These are phyloP conservation scores for Clanis bilineata DNA, from an alignment of 2,888 invertebrate species.

Conservation along the genomic window DNA sequence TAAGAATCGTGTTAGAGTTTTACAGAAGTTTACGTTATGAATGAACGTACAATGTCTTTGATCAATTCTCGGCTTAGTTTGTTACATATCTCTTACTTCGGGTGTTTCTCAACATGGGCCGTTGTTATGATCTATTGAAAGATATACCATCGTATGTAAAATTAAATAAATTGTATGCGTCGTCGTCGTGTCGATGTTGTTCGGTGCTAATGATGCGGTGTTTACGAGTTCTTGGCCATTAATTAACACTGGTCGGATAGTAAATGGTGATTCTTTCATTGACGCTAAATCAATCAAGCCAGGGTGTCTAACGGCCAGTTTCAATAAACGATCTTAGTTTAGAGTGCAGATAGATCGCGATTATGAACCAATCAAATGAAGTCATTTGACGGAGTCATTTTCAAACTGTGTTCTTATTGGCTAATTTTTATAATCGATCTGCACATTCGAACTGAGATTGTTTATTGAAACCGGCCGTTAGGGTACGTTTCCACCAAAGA, in stretches of 20 bases:
- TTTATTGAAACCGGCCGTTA: no score
- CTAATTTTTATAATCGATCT: no score
- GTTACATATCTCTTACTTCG: slow-evolving; percentile 21
- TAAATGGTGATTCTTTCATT: not conserved
- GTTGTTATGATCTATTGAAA: slow-evolving; percentile 7
- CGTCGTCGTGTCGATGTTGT: not conserved
- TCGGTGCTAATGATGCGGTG: not conserved
- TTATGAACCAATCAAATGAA: no score
- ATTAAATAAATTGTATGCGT: not conserved
- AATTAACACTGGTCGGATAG: not conserved
- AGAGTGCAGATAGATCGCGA: no score
- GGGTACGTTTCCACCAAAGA: no score
- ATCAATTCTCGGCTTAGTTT: slow-evolving; percentile 29
- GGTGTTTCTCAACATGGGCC: not conserved
- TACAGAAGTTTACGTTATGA: slow-evolving; percentile 16
- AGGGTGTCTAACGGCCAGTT: no score
- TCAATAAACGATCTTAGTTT: no score
- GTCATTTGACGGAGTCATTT: no score
- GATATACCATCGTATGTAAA: not conserved
- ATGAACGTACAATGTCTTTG: slow-evolving; percentile 26
- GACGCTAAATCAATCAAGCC: not conserved
- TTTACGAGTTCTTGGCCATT: not conserved
- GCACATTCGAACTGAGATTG: no score
- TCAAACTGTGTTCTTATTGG: no score
- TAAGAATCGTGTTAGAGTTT: slow-evolving; percentile 14